phyloP scores from a whole-genome alignment of 1,140 invertebrate species.

The Trachelipus rathkii region DNA sequence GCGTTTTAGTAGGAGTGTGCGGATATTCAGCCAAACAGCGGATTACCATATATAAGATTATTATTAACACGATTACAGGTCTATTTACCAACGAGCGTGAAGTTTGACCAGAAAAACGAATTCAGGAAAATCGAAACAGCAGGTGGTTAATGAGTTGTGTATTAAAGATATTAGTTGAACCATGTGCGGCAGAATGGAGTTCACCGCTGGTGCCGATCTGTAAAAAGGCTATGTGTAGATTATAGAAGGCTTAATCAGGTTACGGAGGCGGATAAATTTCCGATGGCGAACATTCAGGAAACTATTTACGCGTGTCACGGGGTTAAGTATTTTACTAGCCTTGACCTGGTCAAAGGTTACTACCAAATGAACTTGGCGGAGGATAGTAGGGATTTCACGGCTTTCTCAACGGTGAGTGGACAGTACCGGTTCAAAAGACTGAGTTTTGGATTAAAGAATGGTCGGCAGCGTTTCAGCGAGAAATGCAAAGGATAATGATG shows the following conservation, averaged over 20 bases:
- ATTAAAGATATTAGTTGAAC: not conserved
- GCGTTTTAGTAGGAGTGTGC: not conserved
- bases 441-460: constrained; percentile 3
- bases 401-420: not conserved
- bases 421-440: not conserved
- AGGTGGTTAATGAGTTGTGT: not conserved
- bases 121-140: not conserved
- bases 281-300: not conserved
- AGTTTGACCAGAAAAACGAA: not conserved
- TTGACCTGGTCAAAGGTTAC: constrained; percentile 1
- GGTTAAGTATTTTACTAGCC: not conserved
- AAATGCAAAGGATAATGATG: not conserved
- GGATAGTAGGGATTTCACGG: not conserved
- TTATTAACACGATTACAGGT: not conserved
- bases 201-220: not conserved
- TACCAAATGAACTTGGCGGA: not conserved
- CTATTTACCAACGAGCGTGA: constrained; percentile 5
- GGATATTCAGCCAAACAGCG: not conserved
- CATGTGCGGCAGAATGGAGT: not conserved
- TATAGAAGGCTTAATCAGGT: not conserved
- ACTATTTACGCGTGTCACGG: not conserved
- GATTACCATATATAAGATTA: not conserved
- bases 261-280: not conserved
- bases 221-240: not conserved
- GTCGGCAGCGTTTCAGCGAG: not conserved